phyloP scores from a whole-genome alignment of 2,797 vertebrate genomes.

The Calcarius lapponicus region DNA sequence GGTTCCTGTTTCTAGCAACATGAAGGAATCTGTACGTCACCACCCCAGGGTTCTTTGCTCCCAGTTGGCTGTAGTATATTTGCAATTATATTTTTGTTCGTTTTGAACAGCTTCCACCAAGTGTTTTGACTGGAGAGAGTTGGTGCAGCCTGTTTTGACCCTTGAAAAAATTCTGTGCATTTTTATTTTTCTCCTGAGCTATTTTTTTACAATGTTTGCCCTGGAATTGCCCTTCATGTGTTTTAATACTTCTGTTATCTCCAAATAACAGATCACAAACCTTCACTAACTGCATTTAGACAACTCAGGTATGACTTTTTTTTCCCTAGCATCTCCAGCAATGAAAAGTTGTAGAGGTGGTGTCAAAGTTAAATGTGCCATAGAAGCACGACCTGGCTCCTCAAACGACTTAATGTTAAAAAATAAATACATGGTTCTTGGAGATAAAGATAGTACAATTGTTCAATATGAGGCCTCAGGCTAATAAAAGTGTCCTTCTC shows the following conservation, averaged over 20 bases:
- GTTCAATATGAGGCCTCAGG: not conserved
- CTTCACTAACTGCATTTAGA: not conserved
- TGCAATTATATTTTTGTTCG: not conserved
- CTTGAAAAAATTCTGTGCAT: not conserved
- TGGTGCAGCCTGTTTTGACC: rapidly evolving
- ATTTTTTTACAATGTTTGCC: not conserved
- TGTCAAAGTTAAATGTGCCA: not conserved
- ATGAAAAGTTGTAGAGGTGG: not conserved
- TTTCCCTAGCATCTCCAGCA: not conserved
- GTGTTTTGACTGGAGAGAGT: not conserved
- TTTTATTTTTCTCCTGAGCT: not conserved
- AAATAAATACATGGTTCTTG: not conserved
- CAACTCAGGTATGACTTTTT: not conserved
- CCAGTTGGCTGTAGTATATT: not conserved
- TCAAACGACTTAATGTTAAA: not conserved
- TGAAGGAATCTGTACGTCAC: not conserved
- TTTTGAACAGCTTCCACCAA: not conserved
- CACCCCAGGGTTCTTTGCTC: rapidly evolving
- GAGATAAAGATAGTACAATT: not conserved
- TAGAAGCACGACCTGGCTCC: not conserved
- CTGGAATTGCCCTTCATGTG: not conserved
- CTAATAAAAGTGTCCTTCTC: not conserved
- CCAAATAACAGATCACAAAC: not conserved
- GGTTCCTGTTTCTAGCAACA: not conserved
- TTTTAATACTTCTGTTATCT: not conserved